phyloP scores from a whole-genome alignment of 2,888 invertebrate species.

The Aporophyla lueneburgensis region DNA sequence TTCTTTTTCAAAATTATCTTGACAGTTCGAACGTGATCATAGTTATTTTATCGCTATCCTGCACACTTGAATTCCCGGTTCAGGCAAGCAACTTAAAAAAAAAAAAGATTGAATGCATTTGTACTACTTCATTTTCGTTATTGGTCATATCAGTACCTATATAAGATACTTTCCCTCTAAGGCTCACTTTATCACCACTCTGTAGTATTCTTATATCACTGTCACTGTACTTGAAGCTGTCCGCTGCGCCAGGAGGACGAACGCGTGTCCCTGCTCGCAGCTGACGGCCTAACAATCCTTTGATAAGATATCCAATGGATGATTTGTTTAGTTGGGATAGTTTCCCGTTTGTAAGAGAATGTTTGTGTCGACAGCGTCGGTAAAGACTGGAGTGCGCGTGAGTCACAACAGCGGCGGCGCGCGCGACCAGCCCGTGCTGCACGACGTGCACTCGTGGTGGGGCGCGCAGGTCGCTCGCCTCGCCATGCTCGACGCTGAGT shows the following conservation, averaged over 20 bases:
- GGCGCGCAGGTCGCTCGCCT: constrained; percentile 92
- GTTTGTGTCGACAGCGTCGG: constrained; percentile 63
- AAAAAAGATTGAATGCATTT: not conserved
- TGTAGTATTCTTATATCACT: not conserved
- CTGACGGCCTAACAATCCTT: not conserved
- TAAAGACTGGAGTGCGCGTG: constrained; percentile 75
- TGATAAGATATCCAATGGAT: constrained; percentile 2
- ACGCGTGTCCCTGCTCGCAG: not conserved
- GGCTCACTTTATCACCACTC: no score
- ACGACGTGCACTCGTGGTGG: constrained; percentile 97
- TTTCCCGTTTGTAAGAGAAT: not conserved
- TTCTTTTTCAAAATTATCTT: no score
- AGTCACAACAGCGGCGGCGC: constrained; percentile 49
- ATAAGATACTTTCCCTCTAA: not conserved
- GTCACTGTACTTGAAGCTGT: not conserved
- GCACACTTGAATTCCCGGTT: not conserved
- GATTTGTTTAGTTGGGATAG: not conserved
- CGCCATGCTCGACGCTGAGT: constrained; percentile 85
- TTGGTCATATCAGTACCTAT: not conserved
- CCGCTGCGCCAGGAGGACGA: not conserved
- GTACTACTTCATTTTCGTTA: not conserved
- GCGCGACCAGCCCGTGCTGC: constrained; percentile 85
- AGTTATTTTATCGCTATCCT: no score
- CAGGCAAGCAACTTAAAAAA: not conserved
- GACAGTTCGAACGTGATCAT: no score